Evolutionary conservation across 2,888 invertebrate species (phyloP).

Genomic region (Merodon equestris): DNA sequence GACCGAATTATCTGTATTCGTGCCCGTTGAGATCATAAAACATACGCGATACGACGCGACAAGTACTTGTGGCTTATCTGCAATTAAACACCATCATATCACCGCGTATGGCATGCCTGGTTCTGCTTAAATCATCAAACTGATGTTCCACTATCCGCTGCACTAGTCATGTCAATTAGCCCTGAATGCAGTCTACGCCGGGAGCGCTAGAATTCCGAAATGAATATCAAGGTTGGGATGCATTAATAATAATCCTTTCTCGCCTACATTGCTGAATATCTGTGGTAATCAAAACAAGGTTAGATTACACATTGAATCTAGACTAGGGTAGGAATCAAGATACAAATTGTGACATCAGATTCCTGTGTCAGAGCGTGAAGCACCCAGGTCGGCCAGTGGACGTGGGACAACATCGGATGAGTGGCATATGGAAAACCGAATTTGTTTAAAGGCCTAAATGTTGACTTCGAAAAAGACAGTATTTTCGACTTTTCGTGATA

Average conservation of each 20-base stretch:
- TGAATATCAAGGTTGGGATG: slow-evolving; percentile 47
- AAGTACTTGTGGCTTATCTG: slow-evolving; percentile 39
- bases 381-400: no score
- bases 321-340: no score
- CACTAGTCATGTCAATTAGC: slow-evolving; percentile 27
- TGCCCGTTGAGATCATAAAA: slow-evolving; percentile 52
- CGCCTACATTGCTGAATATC: no score
- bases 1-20: slow-evolving; percentile 52
- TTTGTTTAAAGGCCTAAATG: no score
- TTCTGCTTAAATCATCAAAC: slow-evolving; percentile 45
- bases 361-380: no score
- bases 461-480: no score
- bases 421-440: no score
- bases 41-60: not conserved
- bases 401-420: no score
- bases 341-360: no score
- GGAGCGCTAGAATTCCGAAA: slow-evolving; percentile 18
- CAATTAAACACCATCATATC: slow-evolving; percentile 20
- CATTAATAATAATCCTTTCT: not conserved
- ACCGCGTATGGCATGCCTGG: not conserved
- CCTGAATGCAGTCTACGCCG: slow-evolving; percentile 26
- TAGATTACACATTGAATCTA: no score
- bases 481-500: no score
- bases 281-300: no score
- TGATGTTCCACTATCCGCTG: slow-evolving; percentile 4